Evolutionary conservation across 23 tunicate species (phyloP).

Genomic region (Ascidia mentula): DNA sequence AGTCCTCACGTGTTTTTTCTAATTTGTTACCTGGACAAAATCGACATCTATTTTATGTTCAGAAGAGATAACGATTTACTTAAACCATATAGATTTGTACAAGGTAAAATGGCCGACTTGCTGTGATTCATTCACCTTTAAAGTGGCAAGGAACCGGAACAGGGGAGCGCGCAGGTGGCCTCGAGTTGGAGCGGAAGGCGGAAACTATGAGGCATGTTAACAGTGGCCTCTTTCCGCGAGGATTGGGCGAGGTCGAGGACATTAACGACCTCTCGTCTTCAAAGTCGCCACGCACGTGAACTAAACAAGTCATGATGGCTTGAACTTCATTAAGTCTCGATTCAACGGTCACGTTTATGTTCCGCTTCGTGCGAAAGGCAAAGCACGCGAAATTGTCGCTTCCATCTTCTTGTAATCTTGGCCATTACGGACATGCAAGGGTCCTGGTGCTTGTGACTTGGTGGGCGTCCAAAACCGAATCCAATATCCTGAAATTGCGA

Average conservation of each 20-base stretch:
- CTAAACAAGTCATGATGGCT: not conserved
- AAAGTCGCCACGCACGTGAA: not conserved
- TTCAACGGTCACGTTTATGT: not conserved
- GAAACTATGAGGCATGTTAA: slow-evolving; percentile 7
- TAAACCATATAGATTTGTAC: too few species aligned
- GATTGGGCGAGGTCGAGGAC: not conserved
- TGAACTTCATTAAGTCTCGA: not conserved
- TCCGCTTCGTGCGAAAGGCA: not conserved
- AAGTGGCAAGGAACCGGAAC: too few species aligned
- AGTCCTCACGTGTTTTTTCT: too few species aligned
- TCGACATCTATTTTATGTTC: too few species aligned
- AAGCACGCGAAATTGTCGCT: not conserved
- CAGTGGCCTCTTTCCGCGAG: not conserved
- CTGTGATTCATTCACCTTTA: too few species aligned
- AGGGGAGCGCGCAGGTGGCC: slow-evolving; percentile 3
- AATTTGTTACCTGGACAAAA: too few species aligned
- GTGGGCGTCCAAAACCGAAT: slow-evolving; percentile 4
- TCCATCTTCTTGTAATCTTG: slow-evolving; percentile 4
- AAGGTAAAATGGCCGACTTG: too few species aligned
- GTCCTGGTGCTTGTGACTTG: not conserved
- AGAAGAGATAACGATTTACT: too few species aligned
- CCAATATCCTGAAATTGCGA: slow-evolving; percentile 5
- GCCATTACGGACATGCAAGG: not conserved
- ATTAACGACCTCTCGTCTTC: not conserved
- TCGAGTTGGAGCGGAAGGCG: not conserved